These are phyloP conservation scores for Napeogenes sylphis DNA, from an alignment of 2,888 invertebrate genomes.

Conservation along the genomic window DNA sequence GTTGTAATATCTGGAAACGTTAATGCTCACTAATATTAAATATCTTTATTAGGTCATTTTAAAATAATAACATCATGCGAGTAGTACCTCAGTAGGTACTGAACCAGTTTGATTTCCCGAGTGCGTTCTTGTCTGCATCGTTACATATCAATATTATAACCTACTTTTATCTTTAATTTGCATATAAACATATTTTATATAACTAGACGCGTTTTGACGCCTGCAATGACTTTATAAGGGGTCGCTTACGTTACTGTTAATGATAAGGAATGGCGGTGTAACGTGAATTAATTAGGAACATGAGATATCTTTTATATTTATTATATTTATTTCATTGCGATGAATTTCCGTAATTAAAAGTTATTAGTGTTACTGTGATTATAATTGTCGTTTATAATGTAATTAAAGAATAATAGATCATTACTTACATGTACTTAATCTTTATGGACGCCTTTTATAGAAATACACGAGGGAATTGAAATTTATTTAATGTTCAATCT, in stretches of 20 bases:
- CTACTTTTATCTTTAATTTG: constrained; percentile 61
- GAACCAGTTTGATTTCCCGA: constrained; percentile 42
- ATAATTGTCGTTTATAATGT: constrained; percentile 9
- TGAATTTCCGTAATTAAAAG: constrained; percentile 25
- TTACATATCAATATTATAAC: constrained; percentile 57
- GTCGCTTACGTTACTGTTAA: constrained; percentile 43
- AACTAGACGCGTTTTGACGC: constrained; percentile 51
- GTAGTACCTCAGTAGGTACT: constrained; percentile 31
- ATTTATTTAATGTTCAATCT: too few species aligned
- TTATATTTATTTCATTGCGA: constrained; percentile 12
- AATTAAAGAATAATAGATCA: constrained; percentile 1
- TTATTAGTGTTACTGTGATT: constrained; percentile 16
- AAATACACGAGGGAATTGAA: too few species aligned
- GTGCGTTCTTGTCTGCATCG: constrained; percentile 36
- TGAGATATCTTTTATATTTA: too few species aligned
- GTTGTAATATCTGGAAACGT: neutral
- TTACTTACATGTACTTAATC: too few species aligned
- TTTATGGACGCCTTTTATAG: too few species aligned
- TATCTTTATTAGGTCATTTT: neutral
- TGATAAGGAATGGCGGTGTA: constrained; percentile 34
- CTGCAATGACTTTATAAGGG: constrained; percentile 55
- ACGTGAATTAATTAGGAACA: too few species aligned
- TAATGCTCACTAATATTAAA: neutral
- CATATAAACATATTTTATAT: constrained; percentile 58
- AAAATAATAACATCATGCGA: constrained; percentile 1